These are phyloP conservation scores for Ceratoteleas bidentatus DNA, from an alignment of 1,140 invertebrate species.

Conservation along the genomic window DNA sequence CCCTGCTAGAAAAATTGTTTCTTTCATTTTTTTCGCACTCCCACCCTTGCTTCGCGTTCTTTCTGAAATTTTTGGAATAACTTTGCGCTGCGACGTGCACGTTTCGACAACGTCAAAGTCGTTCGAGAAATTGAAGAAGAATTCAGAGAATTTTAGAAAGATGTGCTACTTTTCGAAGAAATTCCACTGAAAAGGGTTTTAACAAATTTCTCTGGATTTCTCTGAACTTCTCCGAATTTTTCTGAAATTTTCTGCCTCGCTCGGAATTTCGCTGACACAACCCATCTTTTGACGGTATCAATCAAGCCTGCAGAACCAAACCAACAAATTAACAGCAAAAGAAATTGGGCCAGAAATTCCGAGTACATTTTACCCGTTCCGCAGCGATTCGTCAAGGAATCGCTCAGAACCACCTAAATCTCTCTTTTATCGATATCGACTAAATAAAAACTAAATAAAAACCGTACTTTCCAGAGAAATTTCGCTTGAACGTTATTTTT, in stretches of 20 bases:
- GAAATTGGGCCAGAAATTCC: no score
- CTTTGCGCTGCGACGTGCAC: constrained; percentile 36
- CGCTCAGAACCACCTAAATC: no score
- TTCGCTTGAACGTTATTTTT: constrained; percentile 38
- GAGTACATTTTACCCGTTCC: no score
- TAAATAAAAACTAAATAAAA: no score
- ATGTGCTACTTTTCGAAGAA: constrained; percentile 65
- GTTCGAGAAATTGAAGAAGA: constrained; percentile 62
- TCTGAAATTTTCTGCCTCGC: constrained; percentile 67
- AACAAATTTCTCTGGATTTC: constrained; percentile 68
- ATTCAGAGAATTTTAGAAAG: constrained; percentile 70
- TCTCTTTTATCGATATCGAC: no score
- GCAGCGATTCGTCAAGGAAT: no score
- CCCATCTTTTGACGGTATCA: not conserved
- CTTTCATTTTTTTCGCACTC: constrained; percentile 7
- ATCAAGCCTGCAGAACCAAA: not conserved
- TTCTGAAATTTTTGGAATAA: constrained; percentile 59
- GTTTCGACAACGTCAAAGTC: constrained; percentile 41
- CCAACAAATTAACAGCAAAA: no score
- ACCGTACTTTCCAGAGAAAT: constrained; percentile 66
- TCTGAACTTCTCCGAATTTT: constrained; percentile 68
- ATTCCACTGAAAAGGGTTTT: constrained; percentile 65
- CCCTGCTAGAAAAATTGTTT: constrained; percentile 6
- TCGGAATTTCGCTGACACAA: constrained; percentile 39
- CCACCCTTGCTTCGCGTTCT: constrained; percentile 25